Percentiles rank a stretch among this genome's conserved stretches.
Conservation (phyloP, 2,113 vertebrate species). For the Chionomys nivalis region DNA sequence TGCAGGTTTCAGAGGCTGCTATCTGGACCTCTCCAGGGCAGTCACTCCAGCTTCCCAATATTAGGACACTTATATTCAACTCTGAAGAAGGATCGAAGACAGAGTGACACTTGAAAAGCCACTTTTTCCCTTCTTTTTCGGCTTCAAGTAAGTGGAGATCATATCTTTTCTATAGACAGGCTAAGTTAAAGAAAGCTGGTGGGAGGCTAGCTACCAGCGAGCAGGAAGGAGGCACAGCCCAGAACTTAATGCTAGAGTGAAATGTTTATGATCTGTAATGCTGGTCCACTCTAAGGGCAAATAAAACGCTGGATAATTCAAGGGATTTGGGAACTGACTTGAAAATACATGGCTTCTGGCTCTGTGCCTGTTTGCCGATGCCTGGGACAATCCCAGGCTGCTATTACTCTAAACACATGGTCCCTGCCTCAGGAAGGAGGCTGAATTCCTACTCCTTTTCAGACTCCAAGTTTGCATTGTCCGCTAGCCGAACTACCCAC, state of each 20-base stretch:
- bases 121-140: neutral
- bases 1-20: neutral
- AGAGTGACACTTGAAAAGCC: neutral
- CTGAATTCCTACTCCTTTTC: conserved; percentile 44
- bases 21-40: neutral
- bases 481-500: conserved; percentile 14
- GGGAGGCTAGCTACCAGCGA: neutral
- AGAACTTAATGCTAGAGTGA: conserved; percentile 49
- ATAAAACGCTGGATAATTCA: conserved; percentile 68
- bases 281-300: conserved; percentile 49
- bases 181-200: neutral
- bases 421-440: conserved; percentile 18
- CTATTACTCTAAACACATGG: conserved; percentile 49
- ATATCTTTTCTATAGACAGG: neutral
- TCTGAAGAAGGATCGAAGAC: conserved; percentile 1
- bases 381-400: neutral
- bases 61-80: neutral
- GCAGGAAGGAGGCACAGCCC: neutral
- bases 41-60: neutral
- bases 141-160: neutral
- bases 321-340: conserved; percentile 56
- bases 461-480: conserved; percentile 1
- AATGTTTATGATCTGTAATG: conserved; percentile 47
- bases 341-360: conserved; percentile 50
- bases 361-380: neutral